These are phyloP conservation scores for Oncorhynchus clarkii DNA, from an alignment of 2,113 vertebrate genomes.

Conservation along the genomic window DNA sequence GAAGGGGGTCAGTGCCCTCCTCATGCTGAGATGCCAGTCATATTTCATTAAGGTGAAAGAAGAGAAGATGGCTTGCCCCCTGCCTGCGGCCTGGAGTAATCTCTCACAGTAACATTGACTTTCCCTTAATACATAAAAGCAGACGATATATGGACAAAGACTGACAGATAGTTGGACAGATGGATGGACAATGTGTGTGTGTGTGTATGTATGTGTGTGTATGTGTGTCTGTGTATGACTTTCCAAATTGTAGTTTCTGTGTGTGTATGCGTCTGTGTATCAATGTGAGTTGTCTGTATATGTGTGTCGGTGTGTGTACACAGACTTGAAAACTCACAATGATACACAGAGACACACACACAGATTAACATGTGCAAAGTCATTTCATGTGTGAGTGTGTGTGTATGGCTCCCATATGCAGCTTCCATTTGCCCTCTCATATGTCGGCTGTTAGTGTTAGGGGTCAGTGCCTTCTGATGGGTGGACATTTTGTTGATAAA, in stretches of 20 bases:
- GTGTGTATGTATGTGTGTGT: no score
- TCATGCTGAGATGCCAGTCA: neutral
- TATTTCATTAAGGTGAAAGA: neutral
- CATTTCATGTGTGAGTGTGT: neutral
- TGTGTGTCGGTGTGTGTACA: no score
- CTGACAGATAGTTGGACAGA: neutral
- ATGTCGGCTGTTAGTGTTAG: conserved; percentile 46
- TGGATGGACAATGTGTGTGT: neutral
- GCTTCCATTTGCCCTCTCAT: neutral
- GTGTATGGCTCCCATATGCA: neutral
- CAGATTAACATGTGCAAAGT: no score
- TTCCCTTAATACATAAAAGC: neutral
- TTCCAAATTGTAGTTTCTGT: neutral
- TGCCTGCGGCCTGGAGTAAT: neutral
- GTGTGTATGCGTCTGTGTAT: neutral
- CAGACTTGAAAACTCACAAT: neutral
- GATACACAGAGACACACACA: no score
- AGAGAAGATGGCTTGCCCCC: neutral
- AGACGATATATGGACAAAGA: neutral
- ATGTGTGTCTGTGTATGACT: neutral
- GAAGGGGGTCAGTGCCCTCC: neutral
- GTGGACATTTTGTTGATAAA: conserved; percentile 63
- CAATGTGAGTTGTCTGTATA: no score
- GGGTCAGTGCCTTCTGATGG: conserved; percentile 58
- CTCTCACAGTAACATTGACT: neutral